A percentile compares a stretch with the other conserved stretches of the same genome.
phyloP scores from a whole-genome alignment of 1,140 invertebrate species.

The Leguminivora glycinivorella region DNA sequence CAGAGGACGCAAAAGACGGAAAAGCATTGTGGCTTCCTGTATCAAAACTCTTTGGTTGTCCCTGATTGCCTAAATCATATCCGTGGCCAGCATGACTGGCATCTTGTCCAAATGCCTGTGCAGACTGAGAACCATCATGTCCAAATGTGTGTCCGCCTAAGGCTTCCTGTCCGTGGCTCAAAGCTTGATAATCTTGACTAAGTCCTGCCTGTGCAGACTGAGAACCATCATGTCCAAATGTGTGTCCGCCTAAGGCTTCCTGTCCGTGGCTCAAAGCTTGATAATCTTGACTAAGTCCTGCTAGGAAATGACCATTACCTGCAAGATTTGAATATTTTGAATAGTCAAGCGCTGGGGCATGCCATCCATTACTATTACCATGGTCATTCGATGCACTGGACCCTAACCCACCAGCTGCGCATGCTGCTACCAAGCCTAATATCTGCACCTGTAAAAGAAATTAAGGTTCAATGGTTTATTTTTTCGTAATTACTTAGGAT shows the following conservation, averaged over 20 bases:
- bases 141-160: conserved; percentile 9
- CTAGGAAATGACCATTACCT: conserved; percentile 29
- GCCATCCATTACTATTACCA: background rate
- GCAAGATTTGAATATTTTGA: conserved; percentile 26
- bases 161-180: conserved; percentile 19
- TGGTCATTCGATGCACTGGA: conserved; percentile 11
- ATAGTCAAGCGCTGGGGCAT: conserved; percentile 10
- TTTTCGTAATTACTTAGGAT: no score
- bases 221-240: background rate
- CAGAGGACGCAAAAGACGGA: conserved; percentile 14
- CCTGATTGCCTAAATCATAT: background rate
- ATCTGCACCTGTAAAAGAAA: conserved; percentile 64
- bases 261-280: conserved; percentile 22
- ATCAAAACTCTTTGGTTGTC: conserved; percentile 32
- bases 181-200: background rate
- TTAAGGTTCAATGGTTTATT: background rate
- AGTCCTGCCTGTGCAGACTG: conserved; percentile 19
- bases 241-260: background rate
- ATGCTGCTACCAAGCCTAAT: conserved; percentile 59
- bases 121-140: background rate
- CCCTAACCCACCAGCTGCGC: conserved; percentile 29
- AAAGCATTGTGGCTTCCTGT: conserved; percentile 28
- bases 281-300: conserved; percentile 19
- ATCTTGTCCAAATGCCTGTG: background rate
- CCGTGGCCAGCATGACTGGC: background rate